Conservation (phyloP, 2,888 invertebrate species). For the Eumerus sabulonum region DNA sequence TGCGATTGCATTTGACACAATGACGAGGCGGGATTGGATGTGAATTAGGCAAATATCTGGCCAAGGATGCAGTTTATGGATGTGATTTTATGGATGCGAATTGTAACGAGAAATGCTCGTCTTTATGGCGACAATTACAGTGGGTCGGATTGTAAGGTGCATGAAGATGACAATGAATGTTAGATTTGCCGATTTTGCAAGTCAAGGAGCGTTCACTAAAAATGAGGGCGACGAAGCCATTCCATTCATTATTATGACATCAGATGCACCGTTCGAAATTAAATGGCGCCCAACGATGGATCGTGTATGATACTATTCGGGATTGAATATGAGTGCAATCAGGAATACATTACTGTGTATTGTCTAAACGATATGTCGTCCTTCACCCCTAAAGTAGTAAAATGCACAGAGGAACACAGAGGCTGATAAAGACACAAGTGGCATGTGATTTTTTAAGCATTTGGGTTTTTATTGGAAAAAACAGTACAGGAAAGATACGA, state of each 20-base stretch:
- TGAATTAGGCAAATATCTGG: conserved; percentile 49
- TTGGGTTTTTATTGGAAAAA: too few species aligned
- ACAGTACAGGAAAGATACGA: too few species aligned
- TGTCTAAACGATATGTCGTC: too few species aligned
- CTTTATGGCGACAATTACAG: conserved; percentile 65
- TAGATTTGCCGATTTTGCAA: conserved; percentile 17
- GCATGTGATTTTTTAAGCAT: too few species aligned
- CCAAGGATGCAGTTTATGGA: conserved; percentile 67
- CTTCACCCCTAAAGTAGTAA: too few species aligned
- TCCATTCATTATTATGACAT: too few species aligned
- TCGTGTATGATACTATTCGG: too few species aligned
- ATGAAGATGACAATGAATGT: conserved; percentile 39
- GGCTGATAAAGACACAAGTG: too few species aligned
- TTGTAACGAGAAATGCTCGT: conserved; percentile 1
- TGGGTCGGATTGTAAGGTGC: conserved; percentile 35
- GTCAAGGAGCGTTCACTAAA: conserved; percentile 12
- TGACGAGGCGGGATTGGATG: conserved; percentile 14
- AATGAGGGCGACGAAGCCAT: too few species aligned
- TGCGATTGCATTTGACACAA: conserved; percentile 40
- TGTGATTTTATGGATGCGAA: conserved; percentile 33
- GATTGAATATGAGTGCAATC: too few species aligned
- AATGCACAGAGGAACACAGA: too few species aligned
- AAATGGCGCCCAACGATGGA: neutral
- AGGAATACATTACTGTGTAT: too few species aligned
- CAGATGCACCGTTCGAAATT: neutral